Evolutionary conservation across 2,888 invertebrate species (phyloP), one percentile per base, ranked within the genome.

Genomic region (Pseudococcus jackbeardsleyi): DNA sequence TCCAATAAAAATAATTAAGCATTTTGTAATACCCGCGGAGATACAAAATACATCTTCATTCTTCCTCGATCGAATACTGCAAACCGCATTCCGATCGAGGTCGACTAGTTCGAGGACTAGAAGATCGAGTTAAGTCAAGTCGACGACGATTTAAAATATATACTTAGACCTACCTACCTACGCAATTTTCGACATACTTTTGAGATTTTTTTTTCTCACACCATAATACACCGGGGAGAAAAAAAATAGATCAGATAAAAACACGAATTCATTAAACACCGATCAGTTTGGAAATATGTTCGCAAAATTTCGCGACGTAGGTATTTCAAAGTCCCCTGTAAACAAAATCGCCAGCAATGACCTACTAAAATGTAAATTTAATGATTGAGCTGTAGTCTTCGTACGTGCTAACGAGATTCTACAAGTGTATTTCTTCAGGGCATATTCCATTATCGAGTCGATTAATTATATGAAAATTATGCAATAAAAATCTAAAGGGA

Each of bases 61-160:
- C 22, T 64, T 64, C 64, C 64, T 64, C 22, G 19, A 22, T 22
- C 64, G 12, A 64, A 64, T 22, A 12, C 22, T 22, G 22, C 64
- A 64, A 22, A 64, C 64, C 64, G 22, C 64, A 64, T 64, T 64
- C 64, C 64, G 12, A 64, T 22, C 64, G 64, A 64, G 64, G 64
- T 64, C 64, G 64, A 64, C 64, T 8, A 22, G 64, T 64, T 64
- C 64, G 64, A 50, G 17, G 2, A 22, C 0, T 6, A 11, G 64
- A 64, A 64, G 64, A 64, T 64, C 22, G 22, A 64, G 64, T 33
- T 33, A 33, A 33, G 26, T 33, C 12, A 19, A 22, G 64, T 22
- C 64, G 22, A 12, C 64, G 64, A 64, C 19, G 64, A 64, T 64
- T 59, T 22, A 22, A 64, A 64, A 22, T 22, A 64, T 50, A 46